Evolutionary conservation across 1,140 invertebrate species (phyloP).

Genomic region (Mizuhopecten yessoensis): DNA sequence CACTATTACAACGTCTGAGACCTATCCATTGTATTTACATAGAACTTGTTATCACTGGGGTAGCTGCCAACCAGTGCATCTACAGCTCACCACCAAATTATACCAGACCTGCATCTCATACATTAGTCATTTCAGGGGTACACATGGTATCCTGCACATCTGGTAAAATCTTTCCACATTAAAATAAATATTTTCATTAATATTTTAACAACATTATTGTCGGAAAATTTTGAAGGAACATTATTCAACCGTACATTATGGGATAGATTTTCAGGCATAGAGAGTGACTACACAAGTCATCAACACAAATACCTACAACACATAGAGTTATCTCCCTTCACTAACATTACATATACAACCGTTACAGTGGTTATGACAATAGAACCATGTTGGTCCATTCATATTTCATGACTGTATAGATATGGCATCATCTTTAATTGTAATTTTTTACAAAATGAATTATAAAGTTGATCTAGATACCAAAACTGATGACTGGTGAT

Average conservation of each 20-base stretch:
- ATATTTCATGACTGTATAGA: neutral
- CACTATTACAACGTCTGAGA: neutral
- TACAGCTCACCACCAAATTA: no score
- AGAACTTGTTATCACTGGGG: neutral
- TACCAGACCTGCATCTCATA: no score
- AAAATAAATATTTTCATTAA: neutral
- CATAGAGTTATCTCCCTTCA: neutral
- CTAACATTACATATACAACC: constrained; percentile 26
- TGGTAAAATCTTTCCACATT: neutral
- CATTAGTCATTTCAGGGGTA: neutral
- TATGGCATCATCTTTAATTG: neutral
- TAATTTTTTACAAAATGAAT: neutral
- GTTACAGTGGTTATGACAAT: neutral
- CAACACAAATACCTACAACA: constrained; percentile 1
- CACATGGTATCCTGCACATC: neutral
- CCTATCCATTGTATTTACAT: neutral
- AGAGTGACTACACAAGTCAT: constrained; percentile 24
- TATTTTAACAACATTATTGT: neutral
- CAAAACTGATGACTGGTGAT: constrained; percentile 25
- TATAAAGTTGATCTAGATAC: constrained; percentile 2
- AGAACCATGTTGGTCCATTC: constrained; percentile 1
- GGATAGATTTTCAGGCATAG: neutral
- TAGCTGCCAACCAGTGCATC: neutral
- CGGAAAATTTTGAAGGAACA: neutral
- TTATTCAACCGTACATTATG: neutral